Base-by-base conservation (phyloP, 2,113 vertebrate genomes). In the Salvelinus namaycush region DNA sequence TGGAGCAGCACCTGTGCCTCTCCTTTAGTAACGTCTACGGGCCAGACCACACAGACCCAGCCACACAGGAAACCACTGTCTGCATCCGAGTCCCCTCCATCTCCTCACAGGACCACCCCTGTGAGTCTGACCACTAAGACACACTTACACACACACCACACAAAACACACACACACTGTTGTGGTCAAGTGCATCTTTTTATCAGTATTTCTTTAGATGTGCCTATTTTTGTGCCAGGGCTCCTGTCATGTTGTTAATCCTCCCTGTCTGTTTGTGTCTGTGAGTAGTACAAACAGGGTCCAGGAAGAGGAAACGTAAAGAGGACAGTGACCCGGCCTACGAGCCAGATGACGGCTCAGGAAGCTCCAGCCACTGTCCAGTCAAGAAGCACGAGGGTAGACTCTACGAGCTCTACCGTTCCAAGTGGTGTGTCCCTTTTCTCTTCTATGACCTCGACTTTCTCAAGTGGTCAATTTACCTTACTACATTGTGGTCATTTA, bases 1-100 rank as follows among this genome's bases (percentile, higher is more conserved):
- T 96, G 88, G 97, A 98, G 83, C 97, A 99, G 90, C 97, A 99
- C 89, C 92, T 98, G 88, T 94, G 96, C 86, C 95, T 99, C 87
- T 97, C 98, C 83, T 99, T 99, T 90, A 93, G 94, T 87, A 96
- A 95, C 72, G 95, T 99, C 86, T 98, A 96, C 80, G 94, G 94
- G 82, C 96, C 96, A 4, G 96, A 95, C 94, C 94, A 93, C 77
- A 92, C 94, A 86, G 96, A 95, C 90, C 95, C 96, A 71, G 88
- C 95, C 87, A 96, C 94, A 70, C 95, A 95, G 91, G 95, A 96
- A 92, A 96, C 91, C 76, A 93, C 92, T 79, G 94, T 95, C 81
- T 97, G 96, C 94, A 95, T 97, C 91, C 94, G 94, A 44, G 94
- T 96, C 88, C 97, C 97, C 88, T 97, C 97, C 83, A 90, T 97